A percentile compares a stretch with the other conserved stretches of the same genome.
These are phyloP conservation scores for Phenganax marumi DNA, from an alignment of 92 coral and sea anemone genomes.

Conservation along the genomic window DNA sequence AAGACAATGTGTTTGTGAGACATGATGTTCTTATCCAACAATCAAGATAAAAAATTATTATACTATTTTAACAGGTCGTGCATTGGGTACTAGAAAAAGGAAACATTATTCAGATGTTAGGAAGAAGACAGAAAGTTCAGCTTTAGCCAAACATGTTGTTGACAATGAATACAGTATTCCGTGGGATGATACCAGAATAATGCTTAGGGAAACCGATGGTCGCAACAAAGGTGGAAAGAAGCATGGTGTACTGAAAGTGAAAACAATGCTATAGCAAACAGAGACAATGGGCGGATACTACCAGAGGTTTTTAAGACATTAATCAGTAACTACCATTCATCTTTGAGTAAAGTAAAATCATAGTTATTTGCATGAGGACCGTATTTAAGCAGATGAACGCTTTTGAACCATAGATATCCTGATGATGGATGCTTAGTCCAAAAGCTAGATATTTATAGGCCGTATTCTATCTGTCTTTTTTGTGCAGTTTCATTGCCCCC, in stretches of 20 bases:
- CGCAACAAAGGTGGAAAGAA: not conserved
- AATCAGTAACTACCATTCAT: not conserved
- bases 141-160: not conserved
- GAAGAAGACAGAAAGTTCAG: not conserved
- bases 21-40: slow-evolving; percentile 26
- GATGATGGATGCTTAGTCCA: not conserved
- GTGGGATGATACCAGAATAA: not conserved
- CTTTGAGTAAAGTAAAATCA: no score
- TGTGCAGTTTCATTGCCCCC: no score
- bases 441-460: not conserved
- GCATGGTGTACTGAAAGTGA: not conserved
- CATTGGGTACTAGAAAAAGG: not conserved
- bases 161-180: not conserved
- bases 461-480: no score
- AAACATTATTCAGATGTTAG: not conserved
- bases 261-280: not conserved
- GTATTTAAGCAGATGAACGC: not conserved
- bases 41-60: no score
- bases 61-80: not conserved
- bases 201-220: not conserved
- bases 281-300: not conserved
- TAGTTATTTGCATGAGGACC: not conserved
- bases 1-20: no score
- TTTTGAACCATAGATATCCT: not conserved
- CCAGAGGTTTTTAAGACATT: not conserved